Base-by-base conservation (phyloP, 92 coral and sea anemone species). In the Ricordea florida region DNA sequence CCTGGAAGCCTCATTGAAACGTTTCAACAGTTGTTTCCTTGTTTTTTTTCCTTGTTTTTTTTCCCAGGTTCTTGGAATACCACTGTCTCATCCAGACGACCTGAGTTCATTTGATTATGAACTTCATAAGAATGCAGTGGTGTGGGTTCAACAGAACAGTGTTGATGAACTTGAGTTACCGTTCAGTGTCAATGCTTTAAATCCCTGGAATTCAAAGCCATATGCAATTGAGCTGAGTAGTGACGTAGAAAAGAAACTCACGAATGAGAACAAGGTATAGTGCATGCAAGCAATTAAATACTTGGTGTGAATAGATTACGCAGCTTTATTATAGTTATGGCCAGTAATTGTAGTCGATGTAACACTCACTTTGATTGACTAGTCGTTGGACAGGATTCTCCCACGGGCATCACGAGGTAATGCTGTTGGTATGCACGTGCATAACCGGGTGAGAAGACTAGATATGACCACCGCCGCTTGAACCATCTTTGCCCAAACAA, bases 1-100 rank as follows among this genome's bases (percentile, higher is more conserved):
- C n/a, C n/a, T n/a, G n/a, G n/a, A n/a, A n/a, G n/a, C n/a, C n/a
- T n/a, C n/a, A n/a, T n/a, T n/a, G n/a, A n/a, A n/a, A n/a, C n/a
- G n/a, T n/a, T n/a, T n/a, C n/a, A n/a, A n/a, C n/a, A n/a, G n/a
- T n/a, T n/a, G n/a, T 10, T 1, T 11, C 38, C 3, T 25, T 14
- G 17, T 30, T 3, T 9, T 52, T 32, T 3, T 25, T 23, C 17
- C 21, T 26, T 10, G 0, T 55, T 13, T 3, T 10, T 10, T 10
- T 3, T 36, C 26, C 26, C 66, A 94, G 98, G 71, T 94, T 36
- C 97, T 94, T 47, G 90, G 98, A 34, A 78, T 94, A 10, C 81
- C 91, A 17, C 72, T 94, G 48, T 81, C 91, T 49, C 98, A 88
- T 47, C 98, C 98, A 17, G 94, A 85, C 29, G 98, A 94, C 81